Conservation (phyloP, 2,888 invertebrate genomes). For the Orthonychiurus folsomi region DNA sequence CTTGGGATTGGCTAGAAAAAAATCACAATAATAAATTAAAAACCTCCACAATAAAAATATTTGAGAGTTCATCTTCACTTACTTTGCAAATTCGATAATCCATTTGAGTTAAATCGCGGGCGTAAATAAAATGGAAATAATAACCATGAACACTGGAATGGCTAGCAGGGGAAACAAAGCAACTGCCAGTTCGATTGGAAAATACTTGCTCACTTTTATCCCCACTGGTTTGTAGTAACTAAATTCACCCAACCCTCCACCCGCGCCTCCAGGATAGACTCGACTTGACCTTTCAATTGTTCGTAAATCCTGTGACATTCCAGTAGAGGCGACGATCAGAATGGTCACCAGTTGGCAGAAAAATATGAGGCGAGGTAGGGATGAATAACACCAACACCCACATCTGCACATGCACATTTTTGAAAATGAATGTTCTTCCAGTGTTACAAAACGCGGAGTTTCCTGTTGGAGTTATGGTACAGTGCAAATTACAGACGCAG, state of each 20-base stretch:
- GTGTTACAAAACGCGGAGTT: background rate
- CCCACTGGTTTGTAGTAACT: conserved; percentile 6
- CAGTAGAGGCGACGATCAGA: background rate
- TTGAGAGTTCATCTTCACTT: no score
- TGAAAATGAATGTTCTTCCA: no score
- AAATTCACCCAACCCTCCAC: conserved; percentile 5
- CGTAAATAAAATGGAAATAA: conserved; percentile 8
- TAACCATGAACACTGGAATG: conserved; percentile 1
- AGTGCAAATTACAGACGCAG: background rate
- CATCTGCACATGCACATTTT: no score
- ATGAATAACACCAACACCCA: background rate
- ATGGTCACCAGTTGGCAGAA: background rate
- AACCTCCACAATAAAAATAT: no score
- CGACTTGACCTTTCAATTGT: no score
- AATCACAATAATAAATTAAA: no score
- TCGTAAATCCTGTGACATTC: background rate
- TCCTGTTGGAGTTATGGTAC: background rate
- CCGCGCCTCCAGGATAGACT: background rate
- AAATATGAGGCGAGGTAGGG: background rate
- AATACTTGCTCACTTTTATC: conserved; percentile 11
- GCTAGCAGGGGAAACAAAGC: conserved; percentile 7
- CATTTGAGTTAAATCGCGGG: conserved; percentile 4
- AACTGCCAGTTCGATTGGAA: conserved; percentile 5
- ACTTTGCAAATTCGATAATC: no score
- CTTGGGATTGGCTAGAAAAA: no score